phyloP scores from a whole-genome alignment of 2,888 invertebrate species.

The Drosophila niveifrons region DNA sequence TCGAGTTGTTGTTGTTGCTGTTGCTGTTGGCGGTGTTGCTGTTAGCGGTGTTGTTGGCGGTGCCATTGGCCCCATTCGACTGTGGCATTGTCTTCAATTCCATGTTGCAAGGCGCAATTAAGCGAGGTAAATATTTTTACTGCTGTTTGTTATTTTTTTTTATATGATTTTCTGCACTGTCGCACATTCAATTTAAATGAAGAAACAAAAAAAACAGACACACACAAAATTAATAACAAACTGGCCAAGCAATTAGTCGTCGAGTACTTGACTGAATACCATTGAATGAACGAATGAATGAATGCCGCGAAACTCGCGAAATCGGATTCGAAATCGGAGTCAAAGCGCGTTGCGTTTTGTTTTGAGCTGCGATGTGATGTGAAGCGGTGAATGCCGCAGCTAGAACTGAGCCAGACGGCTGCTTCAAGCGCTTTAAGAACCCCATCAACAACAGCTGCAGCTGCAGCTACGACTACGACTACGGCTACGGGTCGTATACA shows the following conservation, averaged over 20 bases:
- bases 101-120: slow-evolving; percentile 52
- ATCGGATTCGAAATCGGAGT: not conserved
- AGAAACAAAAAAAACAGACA: slow-evolving; percentile 13
- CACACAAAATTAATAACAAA: slow-evolving; percentile 9
- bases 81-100: slow-evolving; percentile 57
- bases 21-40: slow-evolving; percentile 15
- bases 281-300: slow-evolving; percentile 6
- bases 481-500: slow-evolving; percentile 1
- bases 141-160: not conserved
- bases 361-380: slow-evolving; percentile 31
- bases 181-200: slow-evolving; percentile 39
- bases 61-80: slow-evolving; percentile 44
- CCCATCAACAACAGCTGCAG: slow-evolving; percentile 51
- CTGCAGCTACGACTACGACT: slow-evolving; percentile 4
- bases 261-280: slow-evolving; percentile 9
- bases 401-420: slow-evolving; percentile 61
- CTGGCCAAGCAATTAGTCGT: slow-evolving; percentile 14
- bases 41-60: slow-evolving; percentile 15
- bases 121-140: slow-evolving; percentile 12
- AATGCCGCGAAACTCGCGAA: not conserved
- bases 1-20: slow-evolving; percentile 19
- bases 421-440: slow-evolving; percentile 72
- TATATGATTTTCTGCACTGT: slow-evolving; percentile 33
- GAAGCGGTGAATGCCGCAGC: slow-evolving; percentile 75
- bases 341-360: slow-evolving; percentile 30